These are phyloP conservation scores for Neosilurus mollespiculum DNA, from an alignment of 2,797 vertebrate genomes.

Conservation along the genomic window DNA sequence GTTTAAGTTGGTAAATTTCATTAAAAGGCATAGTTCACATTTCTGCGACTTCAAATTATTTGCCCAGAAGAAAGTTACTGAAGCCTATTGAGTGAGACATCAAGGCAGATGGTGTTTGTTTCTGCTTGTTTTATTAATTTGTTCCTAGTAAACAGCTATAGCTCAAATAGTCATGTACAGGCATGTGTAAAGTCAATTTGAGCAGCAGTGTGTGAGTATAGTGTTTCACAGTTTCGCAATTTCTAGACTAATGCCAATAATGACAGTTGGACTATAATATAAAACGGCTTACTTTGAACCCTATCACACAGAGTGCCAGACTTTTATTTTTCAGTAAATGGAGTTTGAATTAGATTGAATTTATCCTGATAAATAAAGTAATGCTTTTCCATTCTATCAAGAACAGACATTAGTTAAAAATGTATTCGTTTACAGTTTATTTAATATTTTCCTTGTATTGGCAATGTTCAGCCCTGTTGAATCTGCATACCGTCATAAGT, in stretches of 20 bases:
- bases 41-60: background rate
- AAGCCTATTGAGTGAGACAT: slow-evolving; percentile 14
- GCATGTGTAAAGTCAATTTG: background rate
- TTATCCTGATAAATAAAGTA: background rate
- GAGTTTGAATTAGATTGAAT: background rate
- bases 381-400: background rate
- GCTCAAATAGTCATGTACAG: slow-evolving; percentile 5
- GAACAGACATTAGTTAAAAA: background rate
- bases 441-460: background rate
- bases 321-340: background rate
- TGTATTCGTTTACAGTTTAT: background rate
- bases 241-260: background rate
- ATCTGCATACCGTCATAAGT: no score
- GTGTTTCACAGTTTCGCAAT: background rate
- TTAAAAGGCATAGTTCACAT: background rate
- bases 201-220: background rate
- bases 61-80: background rate
- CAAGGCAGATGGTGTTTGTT: slow-evolving; percentile 24
- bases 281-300: background rate
- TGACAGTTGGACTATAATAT: background rate
- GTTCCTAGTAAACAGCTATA: slow-evolving; percentile 11
- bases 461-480: background rate
- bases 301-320: background rate
- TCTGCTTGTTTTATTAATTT: slow-evolving; percentile 23
- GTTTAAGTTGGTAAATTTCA: background rate